Conservation (phyloP, 92 coral and sea anemone genomes). For the Actinostola sp. region DNA sequence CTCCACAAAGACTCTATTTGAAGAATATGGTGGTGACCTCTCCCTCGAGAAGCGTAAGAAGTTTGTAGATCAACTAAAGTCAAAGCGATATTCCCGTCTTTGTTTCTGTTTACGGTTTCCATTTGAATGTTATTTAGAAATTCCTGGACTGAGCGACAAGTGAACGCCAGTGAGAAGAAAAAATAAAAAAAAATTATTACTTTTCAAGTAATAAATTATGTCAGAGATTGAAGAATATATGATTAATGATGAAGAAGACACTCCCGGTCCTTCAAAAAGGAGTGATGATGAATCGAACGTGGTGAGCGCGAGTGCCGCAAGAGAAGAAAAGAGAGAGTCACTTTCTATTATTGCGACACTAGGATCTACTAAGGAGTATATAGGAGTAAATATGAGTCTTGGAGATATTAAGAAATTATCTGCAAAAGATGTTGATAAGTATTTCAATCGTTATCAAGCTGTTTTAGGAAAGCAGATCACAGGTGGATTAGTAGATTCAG, state of each 20-base stretch:
- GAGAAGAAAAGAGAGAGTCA: constrained; percentile 17
- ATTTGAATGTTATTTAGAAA: constrained; percentile 34
- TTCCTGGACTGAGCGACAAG: constrained; percentile 12
- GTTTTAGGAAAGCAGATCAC: constrained; percentile 16
- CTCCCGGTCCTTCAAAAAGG: too few species aligned
- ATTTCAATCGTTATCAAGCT: constrained; percentile 22
- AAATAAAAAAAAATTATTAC: neutral
- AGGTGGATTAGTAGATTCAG: constrained; percentile 30
- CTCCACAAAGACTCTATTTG: constrained; percentile 40
- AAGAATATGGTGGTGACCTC: constrained; percentile 48
- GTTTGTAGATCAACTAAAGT: constrained; percentile 18
- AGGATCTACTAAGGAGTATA: constrained; percentile 23
- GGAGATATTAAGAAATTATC: constrained; percentile 33
- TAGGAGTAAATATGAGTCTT: constrained; percentile 23
- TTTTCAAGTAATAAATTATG: neutral
- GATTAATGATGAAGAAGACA: neutral
- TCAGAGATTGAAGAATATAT: constrained; percentile 32
- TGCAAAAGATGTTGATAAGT: constrained; percentile 31
- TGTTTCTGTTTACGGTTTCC: constrained; percentile 45
- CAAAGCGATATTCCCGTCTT: constrained; percentile 21
- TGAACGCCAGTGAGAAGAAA: too few species aligned
- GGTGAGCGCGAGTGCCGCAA: neutral
- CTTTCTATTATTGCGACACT: constrained; percentile 23
- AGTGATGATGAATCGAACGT: neutral
- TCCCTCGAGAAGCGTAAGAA: constrained; percentile 21